A percentile compares a stretch with the other conserved stretches of the same genome.
phyloP scores from a whole-genome alignment of 2,797 vertebrate genomes.

The Harpagifer antarcticus region DNA sequence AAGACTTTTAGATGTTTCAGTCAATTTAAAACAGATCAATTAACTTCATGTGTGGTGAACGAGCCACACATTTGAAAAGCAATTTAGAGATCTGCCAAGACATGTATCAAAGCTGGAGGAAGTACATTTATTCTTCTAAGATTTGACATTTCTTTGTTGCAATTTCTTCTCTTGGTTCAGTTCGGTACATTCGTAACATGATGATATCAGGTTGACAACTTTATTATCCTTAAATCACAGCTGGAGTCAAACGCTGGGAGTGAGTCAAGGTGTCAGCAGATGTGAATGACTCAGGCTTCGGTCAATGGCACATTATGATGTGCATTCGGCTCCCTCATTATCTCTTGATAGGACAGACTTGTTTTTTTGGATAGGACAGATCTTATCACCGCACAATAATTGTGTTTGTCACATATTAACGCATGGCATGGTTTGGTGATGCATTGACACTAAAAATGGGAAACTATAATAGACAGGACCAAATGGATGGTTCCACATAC shows the following conservation, averaged over 20 bases:
- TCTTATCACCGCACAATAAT: constrained; percentile 30
- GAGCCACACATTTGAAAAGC: neutral
- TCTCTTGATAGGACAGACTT: constrained; percentile 42
- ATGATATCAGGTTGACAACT: constrained; percentile 10
- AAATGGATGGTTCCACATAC: constrained; percentile 5
- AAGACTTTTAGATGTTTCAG: neutral
- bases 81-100: neutral
- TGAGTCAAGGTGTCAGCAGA: constrained; percentile 53
- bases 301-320: constrained; percentile 51
- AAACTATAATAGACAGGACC: constrained; percentile 20
- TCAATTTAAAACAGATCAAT: neutral
- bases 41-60: neutral
- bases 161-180: constrained; percentile 3
- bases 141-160: neutral
- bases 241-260: constrained; percentile 5
- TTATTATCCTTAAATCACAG: constrained; percentile 32
- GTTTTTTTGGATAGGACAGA: constrained; percentile 45
- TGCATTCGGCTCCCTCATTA: constrained; percentile 69
- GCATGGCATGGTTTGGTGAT: constrained; percentile 19
- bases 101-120: constrained; percentile 13
- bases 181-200: constrained; percentile 6
- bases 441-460: constrained; percentile 20
- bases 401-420: constrained; percentile 52
- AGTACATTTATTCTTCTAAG: neutral
- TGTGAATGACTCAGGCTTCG: constrained; percentile 53